Evolutionary conservation across 1,140 invertebrate species (phyloP).

Genomic region (Pogonomyrmex barbatus): DNA sequence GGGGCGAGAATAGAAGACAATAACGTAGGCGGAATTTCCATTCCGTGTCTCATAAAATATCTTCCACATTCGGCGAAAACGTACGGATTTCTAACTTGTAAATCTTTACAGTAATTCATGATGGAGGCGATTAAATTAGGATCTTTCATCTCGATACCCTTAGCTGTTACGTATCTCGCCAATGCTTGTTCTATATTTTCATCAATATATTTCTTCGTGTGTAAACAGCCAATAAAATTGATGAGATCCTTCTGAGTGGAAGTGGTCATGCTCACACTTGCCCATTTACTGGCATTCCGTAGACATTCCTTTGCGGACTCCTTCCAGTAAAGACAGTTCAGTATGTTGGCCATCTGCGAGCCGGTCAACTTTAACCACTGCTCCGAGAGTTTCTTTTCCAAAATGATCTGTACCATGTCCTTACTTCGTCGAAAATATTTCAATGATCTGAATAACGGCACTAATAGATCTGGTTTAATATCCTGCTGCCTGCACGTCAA

Average conservation of each 20-base stretch:
- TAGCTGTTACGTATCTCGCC: conserved; percentile 88
- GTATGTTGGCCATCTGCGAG: conserved; percentile 87
- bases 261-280: conserved; percentile 88
- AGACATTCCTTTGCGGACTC: conserved; percentile 79
- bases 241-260: conserved; percentile 88
- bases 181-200: conserved; percentile 86
- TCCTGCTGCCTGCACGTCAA: conserved; percentile 87
- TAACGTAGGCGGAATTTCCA: conserved; percentile 85
- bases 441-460: conserved; percentile 87
- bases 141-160: conserved; percentile 85
- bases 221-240: conserved; percentile 88
- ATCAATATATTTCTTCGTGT: conserved; percentile 85
- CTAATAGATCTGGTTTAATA: conserved; percentile 88
- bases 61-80: conserved; percentile 88
- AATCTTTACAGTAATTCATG: conserved; percentile 88
- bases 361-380: conserved; percentile 88
- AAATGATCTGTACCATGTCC: conserved; percentile 87
- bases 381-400: conserved; percentile 88
- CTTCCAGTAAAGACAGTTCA: conserved; percentile 81
- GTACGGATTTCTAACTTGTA: conserved; percentile 87
- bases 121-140: conserved; percentile 87
- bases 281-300: conserved; percentile 87
- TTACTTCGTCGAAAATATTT: conserved; percentile 88
- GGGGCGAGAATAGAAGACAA: conserved; percentile 88
- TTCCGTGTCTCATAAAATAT: conserved; percentile 87